phyloP scores from a whole-genome alignment of 2,888 invertebrate species.

The Acrobasis repandana region DNA sequence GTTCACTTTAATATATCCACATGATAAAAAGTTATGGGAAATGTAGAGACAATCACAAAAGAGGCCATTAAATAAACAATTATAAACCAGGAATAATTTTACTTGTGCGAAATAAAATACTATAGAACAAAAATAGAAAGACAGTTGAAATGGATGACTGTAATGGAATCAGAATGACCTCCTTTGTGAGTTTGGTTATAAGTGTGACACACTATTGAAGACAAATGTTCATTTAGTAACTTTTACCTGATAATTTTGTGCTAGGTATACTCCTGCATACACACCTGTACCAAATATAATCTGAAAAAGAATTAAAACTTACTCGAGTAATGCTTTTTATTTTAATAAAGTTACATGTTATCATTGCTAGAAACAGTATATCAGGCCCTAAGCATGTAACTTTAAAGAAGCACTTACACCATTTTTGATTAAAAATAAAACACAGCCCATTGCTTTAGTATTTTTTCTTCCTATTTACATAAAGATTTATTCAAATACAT shows the following conservation, averaged over 20 bases:
- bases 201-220: background rate
- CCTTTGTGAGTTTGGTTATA: slow-evolving; percentile 37
- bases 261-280: slow-evolving; percentile 88
- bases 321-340: background rate
- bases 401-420: slow-evolving; percentile 35
- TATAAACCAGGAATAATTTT: slow-evolving; percentile 31
- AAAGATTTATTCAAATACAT: slow-evolving; percentile 9
- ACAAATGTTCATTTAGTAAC: background rate
- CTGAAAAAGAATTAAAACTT: slow-evolving; percentile 70
- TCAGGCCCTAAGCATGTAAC: background rate
- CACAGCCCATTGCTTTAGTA: slow-evolving; percentile 27
- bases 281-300: slow-evolving; percentile 86
- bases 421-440: slow-evolving; percentile 36
- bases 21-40: slow-evolving; percentile 23
- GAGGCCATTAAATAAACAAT: slow-evolving; percentile 44
- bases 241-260: slow-evolving; percentile 75
- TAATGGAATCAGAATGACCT: slow-evolving; percentile 38
- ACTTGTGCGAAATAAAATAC: background rate
- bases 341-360: too few relatives aligned
- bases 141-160: slow-evolving; percentile 17
- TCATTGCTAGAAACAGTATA: too few relatives aligned
- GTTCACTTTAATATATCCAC: slow-evolving; percentile 32
- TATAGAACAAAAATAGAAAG: background rate
- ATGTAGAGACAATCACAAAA: slow-evolving; percentile 41
- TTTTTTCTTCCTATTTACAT: background rate